These are phyloP conservation scores for Drosophila paramelanica DNA, from an alignment of 2,888 invertebrate species.

Conservation along the genomic window DNA sequence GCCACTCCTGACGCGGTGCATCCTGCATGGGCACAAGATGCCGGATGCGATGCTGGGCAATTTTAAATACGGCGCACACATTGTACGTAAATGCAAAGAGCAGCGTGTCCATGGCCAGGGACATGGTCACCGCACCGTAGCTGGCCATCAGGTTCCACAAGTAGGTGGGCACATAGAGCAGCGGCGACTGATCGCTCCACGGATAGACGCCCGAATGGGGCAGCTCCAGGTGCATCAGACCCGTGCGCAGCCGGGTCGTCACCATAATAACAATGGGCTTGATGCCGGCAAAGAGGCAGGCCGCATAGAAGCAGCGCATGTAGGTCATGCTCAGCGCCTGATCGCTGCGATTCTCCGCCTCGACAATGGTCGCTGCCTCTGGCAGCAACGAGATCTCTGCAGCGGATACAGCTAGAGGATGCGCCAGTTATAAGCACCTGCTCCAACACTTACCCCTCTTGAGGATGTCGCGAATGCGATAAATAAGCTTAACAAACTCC, in stretches of 20 bases:
- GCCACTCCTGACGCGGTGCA: conserved; percentile 28
- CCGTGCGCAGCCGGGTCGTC: conserved; percentile 26
- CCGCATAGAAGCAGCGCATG: conserved; percentile 41
- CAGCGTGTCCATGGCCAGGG: conserved; percentile 56
- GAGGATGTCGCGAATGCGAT: conserved; percentile 47
- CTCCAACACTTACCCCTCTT: conserved; percentile 42
- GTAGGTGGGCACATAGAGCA: conserved; percentile 49
- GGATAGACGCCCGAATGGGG: conserved; percentile 50
- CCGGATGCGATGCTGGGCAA: conserved; percentile 59
- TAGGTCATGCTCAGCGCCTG: conserved; percentile 54
- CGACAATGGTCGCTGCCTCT: conserved; percentile 38
- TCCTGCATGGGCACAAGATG: conserved; percentile 27
- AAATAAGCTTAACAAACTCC: conserved; percentile 51
- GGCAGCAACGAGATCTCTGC: conserved; percentile 47
- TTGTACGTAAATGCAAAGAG: conserved; percentile 59
- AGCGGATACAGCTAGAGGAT: not conserved
- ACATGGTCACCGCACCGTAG: conserved; percentile 52
- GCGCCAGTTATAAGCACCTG: not conserved
- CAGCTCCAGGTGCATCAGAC: conserved; percentile 35
- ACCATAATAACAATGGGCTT: conserved; percentile 54
- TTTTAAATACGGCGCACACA: conserved; percentile 59
- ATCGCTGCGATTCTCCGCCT: conserved; percentile 52
- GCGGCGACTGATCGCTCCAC: conserved; percentile 31
- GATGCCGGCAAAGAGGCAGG: conserved; percentile 36
- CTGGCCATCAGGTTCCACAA: conserved; percentile 54